Conservation (phyloP, 2,888 invertebrate species). For the Beris morrisii region DNA sequence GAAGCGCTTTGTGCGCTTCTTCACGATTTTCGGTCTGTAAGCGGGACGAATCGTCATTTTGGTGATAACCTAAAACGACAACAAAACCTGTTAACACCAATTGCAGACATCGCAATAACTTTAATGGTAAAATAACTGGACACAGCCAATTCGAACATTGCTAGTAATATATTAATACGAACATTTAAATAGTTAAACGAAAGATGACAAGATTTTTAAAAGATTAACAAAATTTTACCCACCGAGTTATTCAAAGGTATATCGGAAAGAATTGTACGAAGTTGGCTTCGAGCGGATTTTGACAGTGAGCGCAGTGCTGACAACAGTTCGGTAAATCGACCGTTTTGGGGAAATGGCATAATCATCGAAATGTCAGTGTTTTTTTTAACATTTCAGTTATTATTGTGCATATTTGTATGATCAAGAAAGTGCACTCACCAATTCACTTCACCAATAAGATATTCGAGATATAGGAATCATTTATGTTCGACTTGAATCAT, state of each 20-base stretch:
- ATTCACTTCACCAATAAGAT: too few species aligned
- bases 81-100: constrained; percentile 5
- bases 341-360: too few species aligned
- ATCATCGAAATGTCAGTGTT: too few species aligned
- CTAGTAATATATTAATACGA: not conserved
- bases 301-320: too few species aligned
- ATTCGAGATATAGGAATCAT: too few species aligned
- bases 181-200: not conserved
- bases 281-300: constrained; percentile 1
- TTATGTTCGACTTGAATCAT: too few species aligned
- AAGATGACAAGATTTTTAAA: constrained; percentile 19
- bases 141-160: constrained; percentile 1
- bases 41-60: constrained; percentile 89
- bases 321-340: too few species aligned
- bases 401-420: too few species aligned
- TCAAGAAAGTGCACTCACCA: too few species aligned
- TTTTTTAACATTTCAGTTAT: too few species aligned
- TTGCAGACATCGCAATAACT: not conserved
- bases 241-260: constrained; percentile 25
- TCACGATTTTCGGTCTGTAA: constrained; percentile 86
- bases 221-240: constrained; percentile 15
- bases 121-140: not conserved
- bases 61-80: constrained; percentile 23
- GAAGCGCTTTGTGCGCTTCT: constrained; percentile 98
- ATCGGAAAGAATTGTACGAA: constrained; percentile 17